Evolutionary conservation across 2,888 invertebrate genomes (phyloP).

Genomic region (Serripes groenlandicus): DNA sequence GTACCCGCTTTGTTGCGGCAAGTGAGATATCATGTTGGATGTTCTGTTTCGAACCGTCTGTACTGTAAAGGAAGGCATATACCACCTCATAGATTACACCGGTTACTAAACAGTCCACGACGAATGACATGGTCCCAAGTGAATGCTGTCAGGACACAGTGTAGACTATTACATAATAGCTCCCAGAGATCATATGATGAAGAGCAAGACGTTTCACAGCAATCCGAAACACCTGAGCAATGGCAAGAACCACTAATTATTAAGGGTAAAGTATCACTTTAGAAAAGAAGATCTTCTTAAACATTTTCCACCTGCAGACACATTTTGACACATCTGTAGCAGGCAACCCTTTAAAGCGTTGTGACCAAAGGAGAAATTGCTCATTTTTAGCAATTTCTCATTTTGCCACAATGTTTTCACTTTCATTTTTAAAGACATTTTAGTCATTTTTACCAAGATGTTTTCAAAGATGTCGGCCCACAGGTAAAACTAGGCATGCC

Average conservation of each 20-base stretch:
- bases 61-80: constrained; percentile 16
- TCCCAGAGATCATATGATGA: constrained; percentile 7
- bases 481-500: no score
- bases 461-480: no score
- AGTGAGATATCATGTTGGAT: constrained; percentile 8
- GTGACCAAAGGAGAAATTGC: neutral
- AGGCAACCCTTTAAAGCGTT: neutral
- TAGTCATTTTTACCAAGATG: no score
- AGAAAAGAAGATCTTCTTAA: neutral
- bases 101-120: constrained; percentile 2
- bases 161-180: constrained; percentile 4
- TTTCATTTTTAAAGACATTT: no score
- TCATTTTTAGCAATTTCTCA: neutral
- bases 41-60: neutral
- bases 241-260: constrained; percentile 8
- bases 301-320: neutral
- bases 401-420: no score
- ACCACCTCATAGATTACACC: constrained; percentile 1
- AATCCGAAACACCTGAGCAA: neutral
- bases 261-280: neutral
- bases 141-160: constrained; percentile 1
- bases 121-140: constrained; percentile 15
- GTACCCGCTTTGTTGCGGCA: neutral
- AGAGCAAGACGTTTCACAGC: neutral
- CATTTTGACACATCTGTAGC: neutral